Evolutionary conservation across 2,888 invertebrate species (phyloP).

Genomic region (Incurvaria masculella): DNA sequence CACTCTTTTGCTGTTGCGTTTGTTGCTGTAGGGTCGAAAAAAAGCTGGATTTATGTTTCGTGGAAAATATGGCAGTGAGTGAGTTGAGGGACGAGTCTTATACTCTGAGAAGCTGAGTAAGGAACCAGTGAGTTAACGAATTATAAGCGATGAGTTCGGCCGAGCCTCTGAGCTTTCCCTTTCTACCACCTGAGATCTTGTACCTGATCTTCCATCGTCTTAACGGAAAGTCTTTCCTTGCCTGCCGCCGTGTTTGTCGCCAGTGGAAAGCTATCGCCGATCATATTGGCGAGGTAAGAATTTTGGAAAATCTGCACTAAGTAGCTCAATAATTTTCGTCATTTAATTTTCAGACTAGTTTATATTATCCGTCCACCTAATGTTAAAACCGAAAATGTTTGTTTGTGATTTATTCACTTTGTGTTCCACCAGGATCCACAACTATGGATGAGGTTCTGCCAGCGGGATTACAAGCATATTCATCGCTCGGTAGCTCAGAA

Average conservation of each 20-base stretch:
- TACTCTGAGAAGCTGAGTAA: too few relatives aligned
- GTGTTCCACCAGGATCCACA: slow-evolving; percentile 17
- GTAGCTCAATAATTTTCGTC: too few relatives aligned
- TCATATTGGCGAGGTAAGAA: slow-evolving; percentile 23
- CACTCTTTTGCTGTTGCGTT: too few relatives aligned
- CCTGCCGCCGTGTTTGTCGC: slow-evolving; percentile 24
- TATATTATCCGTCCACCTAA: too few relatives aligned
- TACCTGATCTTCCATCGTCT: not conserved
- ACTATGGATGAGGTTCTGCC: slow-evolving; percentile 17
- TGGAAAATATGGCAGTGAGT: too few relatives aligned
- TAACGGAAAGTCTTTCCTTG: slow-evolving; percentile 19
- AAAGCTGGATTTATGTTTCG: too few relatives aligned
- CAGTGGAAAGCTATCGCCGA: slow-evolving; percentile 24
- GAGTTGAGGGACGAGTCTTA: too few relatives aligned
- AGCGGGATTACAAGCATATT: not conserved
- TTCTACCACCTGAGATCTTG: not conserved
- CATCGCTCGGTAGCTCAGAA: not conserved
- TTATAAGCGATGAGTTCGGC: not conserved
- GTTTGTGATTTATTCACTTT: not conserved
- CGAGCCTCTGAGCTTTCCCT: not conserved
- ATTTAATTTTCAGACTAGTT: too few relatives aligned
- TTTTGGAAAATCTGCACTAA: too few relatives aligned
- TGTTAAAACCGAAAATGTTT: too few relatives aligned
- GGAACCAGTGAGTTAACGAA: too few relatives aligned
- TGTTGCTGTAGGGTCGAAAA: too few relatives aligned